Evolutionary conservation across 2,888 invertebrate species (phyloP).

Genomic region (Drosophila monieri): DNA sequence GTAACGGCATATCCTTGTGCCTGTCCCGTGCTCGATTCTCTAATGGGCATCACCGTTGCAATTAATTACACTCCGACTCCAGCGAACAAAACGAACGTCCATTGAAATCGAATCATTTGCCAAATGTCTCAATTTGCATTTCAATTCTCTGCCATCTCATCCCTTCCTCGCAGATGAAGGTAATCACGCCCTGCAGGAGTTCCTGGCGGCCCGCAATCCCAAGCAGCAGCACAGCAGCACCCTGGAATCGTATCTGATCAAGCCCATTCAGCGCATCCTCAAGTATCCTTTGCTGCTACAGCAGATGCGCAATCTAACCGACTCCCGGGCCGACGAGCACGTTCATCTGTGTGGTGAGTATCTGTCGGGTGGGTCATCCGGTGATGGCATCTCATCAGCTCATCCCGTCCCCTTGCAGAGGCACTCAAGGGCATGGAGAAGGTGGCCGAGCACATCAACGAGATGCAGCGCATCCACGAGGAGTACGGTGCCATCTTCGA

Average conservation of each 20-base stretch:
- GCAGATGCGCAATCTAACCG: slow-evolving; percentile 96
- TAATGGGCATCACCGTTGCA: slow-evolving; percentile 60
- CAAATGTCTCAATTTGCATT: slow-evolving; percentile 72
- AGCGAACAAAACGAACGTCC: slow-evolving; percentile 20
- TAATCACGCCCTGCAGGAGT: slow-evolving; percentile 97
- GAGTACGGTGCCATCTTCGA: slow-evolving; percentile 99
- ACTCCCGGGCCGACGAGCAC: slow-evolving; percentile 96
- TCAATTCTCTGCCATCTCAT: slow-evolving; percentile 15
- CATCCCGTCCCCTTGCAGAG: slow-evolving; percentile 86
- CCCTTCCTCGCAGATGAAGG: slow-evolving; percentile 90
- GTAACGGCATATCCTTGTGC: slow-evolving; percentile 55
- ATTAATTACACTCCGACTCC: slow-evolving; percentile 57
- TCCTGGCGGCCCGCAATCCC: slow-evolving; percentile 96
- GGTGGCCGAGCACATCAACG: slow-evolving; percentile 99
- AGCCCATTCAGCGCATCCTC: slow-evolving; percentile 98
- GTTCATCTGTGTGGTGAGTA: slow-evolving; percentile 93
- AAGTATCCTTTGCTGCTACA: slow-evolving; percentile 98
- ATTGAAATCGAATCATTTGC: slow-evolving; percentile 76
- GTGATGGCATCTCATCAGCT: neutral
- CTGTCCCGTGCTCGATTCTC: slow-evolving; percentile 11
- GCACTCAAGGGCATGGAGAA: slow-evolving; percentile 99
- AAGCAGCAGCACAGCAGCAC: slow-evolving; percentile 98
- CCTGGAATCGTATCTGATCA: slow-evolving; percentile 98
- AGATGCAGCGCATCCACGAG: slow-evolving; percentile 99
- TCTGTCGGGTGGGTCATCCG: neutral